phyloP scores from a whole-genome alignment of 1,140 invertebrate species.

The Papilio machaon region DNA sequence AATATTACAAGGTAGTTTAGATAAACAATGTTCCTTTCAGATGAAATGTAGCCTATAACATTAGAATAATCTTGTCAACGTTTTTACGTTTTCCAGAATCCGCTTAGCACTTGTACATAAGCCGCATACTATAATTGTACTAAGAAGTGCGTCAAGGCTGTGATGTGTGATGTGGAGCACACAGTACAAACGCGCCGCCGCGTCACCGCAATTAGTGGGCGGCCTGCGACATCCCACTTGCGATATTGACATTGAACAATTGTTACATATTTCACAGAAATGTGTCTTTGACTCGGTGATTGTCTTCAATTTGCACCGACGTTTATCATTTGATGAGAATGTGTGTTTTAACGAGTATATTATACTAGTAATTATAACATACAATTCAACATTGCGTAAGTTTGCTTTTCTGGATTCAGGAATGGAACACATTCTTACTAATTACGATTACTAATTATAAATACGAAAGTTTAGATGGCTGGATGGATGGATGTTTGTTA shows the following conservation, averaged over 20 bases:
- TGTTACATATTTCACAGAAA: slow-evolving; percentile 76
- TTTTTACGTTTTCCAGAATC: slow-evolving; percentile 21
- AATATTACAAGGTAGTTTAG: too few relatives aligned
- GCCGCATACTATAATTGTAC: slow-evolving; percentile 52
- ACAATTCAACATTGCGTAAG: background rate
- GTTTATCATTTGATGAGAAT: slow-evolving; percentile 41
- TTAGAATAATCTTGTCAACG: too few relatives aligned
- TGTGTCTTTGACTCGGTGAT: slow-evolving; percentile 54
- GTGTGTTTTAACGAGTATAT: background rate
- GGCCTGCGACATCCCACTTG: slow-evolving; percentile 65
- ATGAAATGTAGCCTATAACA: too few relatives aligned
- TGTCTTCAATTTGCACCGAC: slow-evolving; percentile 51
- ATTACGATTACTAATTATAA: too few relatives aligned
- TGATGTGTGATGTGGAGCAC: slow-evolving; percentile 55
- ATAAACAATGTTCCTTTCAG: too few relatives aligned
- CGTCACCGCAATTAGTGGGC: slow-evolving; percentile 73
- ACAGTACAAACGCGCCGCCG: slow-evolving; percentile 65
- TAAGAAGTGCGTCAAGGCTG: slow-evolving; percentile 68
- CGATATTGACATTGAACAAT: slow-evolving; percentile 78
- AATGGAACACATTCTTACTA: too few relatives aligned
- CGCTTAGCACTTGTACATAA: slow-evolving; percentile 55
- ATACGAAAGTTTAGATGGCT: too few relatives aligned
- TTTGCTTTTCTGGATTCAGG: background rate
- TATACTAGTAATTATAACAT: background rate
- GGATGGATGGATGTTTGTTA: too few relatives aligned